Evolutionary conservation across 2,888 invertebrate species (phyloP).

Genomic region (Fragum sueziense): DNA sequence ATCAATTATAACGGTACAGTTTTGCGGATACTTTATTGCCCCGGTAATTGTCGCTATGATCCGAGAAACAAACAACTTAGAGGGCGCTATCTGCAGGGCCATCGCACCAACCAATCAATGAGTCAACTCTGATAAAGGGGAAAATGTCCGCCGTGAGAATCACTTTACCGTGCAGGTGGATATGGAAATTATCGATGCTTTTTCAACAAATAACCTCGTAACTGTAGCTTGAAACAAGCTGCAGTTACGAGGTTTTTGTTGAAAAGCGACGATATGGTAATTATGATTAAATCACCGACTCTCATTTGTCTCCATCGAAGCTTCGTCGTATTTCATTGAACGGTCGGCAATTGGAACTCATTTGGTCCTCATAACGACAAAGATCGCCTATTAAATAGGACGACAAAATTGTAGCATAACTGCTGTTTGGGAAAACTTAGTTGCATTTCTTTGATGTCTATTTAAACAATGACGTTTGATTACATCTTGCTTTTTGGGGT

Average conservation of each 20-base stretch:
- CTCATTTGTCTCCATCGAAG: constrained; percentile 33
- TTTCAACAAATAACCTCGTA: no score
- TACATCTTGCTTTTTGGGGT: no score
- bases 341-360: not conserved
- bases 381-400: no score
- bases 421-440: no score
- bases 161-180: constrained; percentile 55
- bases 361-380: no score
- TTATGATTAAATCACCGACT: constrained; percentile 24
- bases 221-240: no score
- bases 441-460: no score
- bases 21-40: constrained; percentile 43
- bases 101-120: constrained; percentile 52
- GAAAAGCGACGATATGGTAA: no score
- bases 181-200: constrained; percentile 23
- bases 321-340: not conserved
- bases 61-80: constrained; percentile 54
- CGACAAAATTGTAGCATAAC: no score
- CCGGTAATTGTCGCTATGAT: constrained; percentile 45
- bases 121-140: constrained; percentile 47
- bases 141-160: constrained; percentile 52
- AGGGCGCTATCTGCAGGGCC: constrained; percentile 43
- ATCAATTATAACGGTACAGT: constrained; percentile 18
- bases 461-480: no score
- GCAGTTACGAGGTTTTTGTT: no score